A percentile compares a stretch with the other conserved stretches of the same genome.
Evolutionary conservation across 2,888 invertebrate genomes (phyloP).

Genomic region (Pachymerium ferrugineum): DNA sequence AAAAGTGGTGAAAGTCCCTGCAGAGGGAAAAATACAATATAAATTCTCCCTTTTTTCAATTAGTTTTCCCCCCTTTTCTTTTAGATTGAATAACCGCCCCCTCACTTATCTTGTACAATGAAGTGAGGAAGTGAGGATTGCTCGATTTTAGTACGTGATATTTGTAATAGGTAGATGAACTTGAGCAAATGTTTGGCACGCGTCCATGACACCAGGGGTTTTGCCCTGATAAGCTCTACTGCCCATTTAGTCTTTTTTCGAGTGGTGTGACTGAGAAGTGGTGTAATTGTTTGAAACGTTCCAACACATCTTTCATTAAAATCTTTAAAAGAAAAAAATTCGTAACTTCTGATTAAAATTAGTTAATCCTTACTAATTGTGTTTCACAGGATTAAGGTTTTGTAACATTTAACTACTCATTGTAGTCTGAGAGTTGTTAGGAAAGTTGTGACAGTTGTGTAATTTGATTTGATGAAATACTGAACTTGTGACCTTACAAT

Average conservation of each 20-base stretch:
- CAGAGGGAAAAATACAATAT: not conserved
- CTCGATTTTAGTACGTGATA: not conserved
- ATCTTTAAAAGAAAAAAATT: no score
- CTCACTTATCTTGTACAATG: not conserved
- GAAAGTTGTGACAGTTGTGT: no score
- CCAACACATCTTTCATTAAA: no score
- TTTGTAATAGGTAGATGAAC: constrained; percentile 18
- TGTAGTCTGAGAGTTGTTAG: no score
- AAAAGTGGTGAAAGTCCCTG: not conserved
- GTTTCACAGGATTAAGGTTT: no score
- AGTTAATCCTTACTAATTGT: no score
- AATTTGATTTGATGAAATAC: no score
- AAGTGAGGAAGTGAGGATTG: not conserved
- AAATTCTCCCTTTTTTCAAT: not conserved
- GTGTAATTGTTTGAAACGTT: no score
- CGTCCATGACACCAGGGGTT: not conserved
- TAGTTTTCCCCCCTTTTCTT: not conserved
- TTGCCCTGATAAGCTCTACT: not conserved
- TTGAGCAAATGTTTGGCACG: constrained; percentile 20
- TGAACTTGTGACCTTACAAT: no score
- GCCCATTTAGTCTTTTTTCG: not conserved
- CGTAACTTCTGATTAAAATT: no score
- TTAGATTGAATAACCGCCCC: not conserved
- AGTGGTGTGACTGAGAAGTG: no score
- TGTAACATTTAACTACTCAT: no score